Conservation (phyloP, 2,888 invertebrate genomes). For the Pterostichus madidus region DNA sequence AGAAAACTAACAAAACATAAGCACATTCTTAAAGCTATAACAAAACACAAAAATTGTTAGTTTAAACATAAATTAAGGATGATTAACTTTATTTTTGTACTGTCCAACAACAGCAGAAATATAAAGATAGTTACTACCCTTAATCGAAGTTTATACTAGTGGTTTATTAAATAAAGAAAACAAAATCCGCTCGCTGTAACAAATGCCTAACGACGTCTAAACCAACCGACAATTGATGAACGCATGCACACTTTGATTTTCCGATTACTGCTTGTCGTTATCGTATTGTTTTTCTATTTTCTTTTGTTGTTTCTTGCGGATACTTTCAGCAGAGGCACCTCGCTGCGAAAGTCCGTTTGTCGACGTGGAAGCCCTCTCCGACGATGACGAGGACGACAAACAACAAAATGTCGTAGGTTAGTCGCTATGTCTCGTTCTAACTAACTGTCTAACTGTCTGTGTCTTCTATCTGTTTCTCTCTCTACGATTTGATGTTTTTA, state of each 20-base stretch:
- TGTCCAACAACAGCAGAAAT: too few species aligned
- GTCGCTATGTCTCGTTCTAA: conserved; percentile 73
- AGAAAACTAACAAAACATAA: not conserved
- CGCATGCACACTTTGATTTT: conserved; percentile 62
- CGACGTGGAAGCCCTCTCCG: conserved; percentile 84
- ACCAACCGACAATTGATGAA: conserved; percentile 29
- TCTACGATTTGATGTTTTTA: conserved; percentile 55
- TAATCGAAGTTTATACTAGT: too few species aligned
- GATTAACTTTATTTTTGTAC: too few species aligned
- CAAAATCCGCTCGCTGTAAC: conserved; percentile 48
- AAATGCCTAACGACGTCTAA: conserved; percentile 51
- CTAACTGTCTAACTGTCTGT: conserved; percentile 51
- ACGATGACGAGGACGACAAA: conserved; percentile 79
- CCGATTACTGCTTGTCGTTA: conserved; percentile 49
- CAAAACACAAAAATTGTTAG: conserved; percentile 9
- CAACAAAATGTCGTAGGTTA: conserved; percentile 80
- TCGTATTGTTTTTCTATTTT: conserved; percentile 67
- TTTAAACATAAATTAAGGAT: too few species aligned
- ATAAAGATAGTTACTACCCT: too few species aligned
- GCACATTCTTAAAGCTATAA: conserved; percentile 17
- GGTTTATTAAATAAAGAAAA: not conserved
- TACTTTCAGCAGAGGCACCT: conserved; percentile 70
- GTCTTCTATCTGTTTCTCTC: conserved; percentile 68
- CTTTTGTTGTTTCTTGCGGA: conserved; percentile 69
- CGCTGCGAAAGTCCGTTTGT: conserved; percentile 83